phyloP scores from a whole-genome alignment of 1,140 invertebrate genomes.

The Wasmannia auropunctata region DNA sequence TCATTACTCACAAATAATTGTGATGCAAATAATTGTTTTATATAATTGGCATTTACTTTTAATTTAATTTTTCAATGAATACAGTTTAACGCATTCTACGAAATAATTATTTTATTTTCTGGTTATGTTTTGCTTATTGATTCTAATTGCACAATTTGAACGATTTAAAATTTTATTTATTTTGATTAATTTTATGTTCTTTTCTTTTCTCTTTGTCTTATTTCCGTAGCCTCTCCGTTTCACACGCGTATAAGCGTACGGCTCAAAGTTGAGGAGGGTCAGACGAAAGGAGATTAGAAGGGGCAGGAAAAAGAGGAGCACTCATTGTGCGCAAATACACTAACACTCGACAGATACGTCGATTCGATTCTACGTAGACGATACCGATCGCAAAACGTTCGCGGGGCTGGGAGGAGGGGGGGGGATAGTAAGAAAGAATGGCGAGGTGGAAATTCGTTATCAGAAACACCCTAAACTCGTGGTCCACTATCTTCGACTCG shows the following conservation, averaged over 20 bases:
- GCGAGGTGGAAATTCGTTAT: constrained; percentile 59
- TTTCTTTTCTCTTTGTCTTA: background rate
- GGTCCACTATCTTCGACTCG: constrained; percentile 30
- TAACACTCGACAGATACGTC: constrained; percentile 33
- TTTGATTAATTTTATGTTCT: background rate
- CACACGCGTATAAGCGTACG: constrained; percentile 65
- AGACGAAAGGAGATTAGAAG: constrained; percentile 20
- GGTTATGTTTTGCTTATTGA: background rate
- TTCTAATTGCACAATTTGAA: background rate
- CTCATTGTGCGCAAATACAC: constrained; percentile 14
- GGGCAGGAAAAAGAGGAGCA: background rate
- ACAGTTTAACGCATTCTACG: background rate
- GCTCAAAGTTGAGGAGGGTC: constrained; percentile 64
- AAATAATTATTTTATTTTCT: background rate
- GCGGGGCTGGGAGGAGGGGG: background rate
- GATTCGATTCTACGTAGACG: constrained; percentile 34
- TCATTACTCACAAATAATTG: background rate
- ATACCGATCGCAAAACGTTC: constrained; percentile 1
- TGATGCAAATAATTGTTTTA: background rate
- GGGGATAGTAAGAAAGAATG: background rate
- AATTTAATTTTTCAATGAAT: background rate
- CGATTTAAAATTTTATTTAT: background rate
- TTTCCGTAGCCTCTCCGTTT: constrained; percentile 64
- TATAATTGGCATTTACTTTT: background rate
- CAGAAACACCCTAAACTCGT: constrained; percentile 50